These are phyloP conservation scores for Autographa pulchrina DNA, from an alignment of 2,888 invertebrate species.

Conservation along the genomic window DNA sequence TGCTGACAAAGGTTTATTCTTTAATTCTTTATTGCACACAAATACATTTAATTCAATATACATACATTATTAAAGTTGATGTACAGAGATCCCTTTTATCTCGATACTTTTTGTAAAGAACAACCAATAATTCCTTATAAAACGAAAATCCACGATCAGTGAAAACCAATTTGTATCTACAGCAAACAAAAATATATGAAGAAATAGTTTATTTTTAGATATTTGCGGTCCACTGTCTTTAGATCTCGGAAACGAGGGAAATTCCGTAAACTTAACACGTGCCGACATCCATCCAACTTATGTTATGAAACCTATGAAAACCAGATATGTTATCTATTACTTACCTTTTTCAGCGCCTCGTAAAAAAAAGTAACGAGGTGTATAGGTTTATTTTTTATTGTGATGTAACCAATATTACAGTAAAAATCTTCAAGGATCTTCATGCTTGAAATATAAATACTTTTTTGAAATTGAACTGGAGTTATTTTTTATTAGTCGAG, in stretches of 20 bases:
- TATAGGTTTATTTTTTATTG: not conserved
- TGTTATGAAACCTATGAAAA: not conserved
- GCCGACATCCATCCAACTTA: not conserved
- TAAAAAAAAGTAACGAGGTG: not conserved
- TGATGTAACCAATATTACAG: not conserved
- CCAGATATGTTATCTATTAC: not conserved
- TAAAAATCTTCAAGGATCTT: not conserved
- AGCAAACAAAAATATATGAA: not conserved
- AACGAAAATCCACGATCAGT: not conserved
- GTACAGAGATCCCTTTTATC: too few relatives aligned
- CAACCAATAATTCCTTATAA: not conserved
- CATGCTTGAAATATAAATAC: not conserved
- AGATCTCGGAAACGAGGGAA: not conserved
- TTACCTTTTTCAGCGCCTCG: not conserved
- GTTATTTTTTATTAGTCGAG: too few relatives aligned
- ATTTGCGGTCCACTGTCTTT: not conserved
- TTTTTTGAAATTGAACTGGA: too few relatives aligned
- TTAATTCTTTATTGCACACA: too few relatives aligned
- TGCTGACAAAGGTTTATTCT: too few relatives aligned
- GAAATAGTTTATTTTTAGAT: not conserved
- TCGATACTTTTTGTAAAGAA: too few relatives aligned
- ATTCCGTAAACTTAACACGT: constrained; percentile 2
- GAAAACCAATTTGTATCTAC: not conserved
- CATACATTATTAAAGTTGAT: too few relatives aligned
- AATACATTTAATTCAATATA: too few relatives aligned